Evolutionary conservation across 2,888 invertebrate genomes (phyloP).

Genomic region (Orchesellides sinensis): DNA sequence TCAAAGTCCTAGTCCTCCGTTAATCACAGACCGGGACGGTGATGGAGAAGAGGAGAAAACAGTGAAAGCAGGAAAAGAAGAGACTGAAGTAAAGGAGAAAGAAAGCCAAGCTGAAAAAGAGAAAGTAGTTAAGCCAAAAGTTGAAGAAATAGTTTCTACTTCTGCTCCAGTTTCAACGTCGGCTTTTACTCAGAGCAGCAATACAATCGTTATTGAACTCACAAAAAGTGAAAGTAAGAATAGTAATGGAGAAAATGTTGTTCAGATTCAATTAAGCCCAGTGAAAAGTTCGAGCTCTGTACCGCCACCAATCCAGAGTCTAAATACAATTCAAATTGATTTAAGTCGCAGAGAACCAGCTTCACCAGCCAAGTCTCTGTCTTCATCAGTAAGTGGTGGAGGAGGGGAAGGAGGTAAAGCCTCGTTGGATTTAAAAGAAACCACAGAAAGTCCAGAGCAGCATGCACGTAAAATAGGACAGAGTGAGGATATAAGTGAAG

Average conservation of each 20-base stretch:
- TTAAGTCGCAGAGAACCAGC: constrained; percentile 46
- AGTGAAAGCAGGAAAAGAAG: constrained; percentile 10
- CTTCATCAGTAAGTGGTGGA: constrained; percentile 78
- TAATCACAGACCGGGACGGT: background rate
- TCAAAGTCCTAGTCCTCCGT: background rate
- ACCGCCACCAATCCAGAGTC: constrained; percentile 44
- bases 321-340: constrained; percentile 63
- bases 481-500: constrained; percentile 80
- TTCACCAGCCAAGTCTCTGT: constrained; percentile 49
- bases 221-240: constrained; percentile 43
- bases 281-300: constrained; percentile 30
- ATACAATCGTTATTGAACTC: constrained; percentile 60
- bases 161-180: background rate
- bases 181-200: constrained; percentile 48
- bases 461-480: constrained; percentile 86
- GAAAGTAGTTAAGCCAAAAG: constrained; percentile 33
- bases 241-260: constrained; percentile 12
- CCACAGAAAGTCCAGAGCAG: constrained; percentile 77
- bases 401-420: constrained; percentile 79
- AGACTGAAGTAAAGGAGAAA: constrained; percentile 16
- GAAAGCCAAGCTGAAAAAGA: constrained; percentile 25
- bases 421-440: constrained; percentile 42
- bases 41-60: background rate
- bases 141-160: constrained; percentile 17
- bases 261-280: constrained; percentile 56